Evolutionary conservation across 2,888 invertebrate species (phyloP).

Genomic region (Cephonodes hylas): DNA sequence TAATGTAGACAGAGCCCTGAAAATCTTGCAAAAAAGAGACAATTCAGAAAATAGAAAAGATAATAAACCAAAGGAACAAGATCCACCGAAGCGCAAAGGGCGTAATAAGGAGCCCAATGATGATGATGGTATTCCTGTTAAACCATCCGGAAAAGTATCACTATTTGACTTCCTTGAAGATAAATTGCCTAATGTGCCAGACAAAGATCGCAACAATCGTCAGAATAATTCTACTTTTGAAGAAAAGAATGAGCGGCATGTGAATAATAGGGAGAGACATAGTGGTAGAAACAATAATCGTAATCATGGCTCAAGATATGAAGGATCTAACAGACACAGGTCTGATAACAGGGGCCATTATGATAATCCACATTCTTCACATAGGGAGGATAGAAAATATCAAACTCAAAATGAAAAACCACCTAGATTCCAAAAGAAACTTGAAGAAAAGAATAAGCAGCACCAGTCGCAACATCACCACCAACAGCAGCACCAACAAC

Average conservation of each 20-base stretch:
- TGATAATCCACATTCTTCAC: conserved; percentile 55
- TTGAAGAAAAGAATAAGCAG: conserved; percentile 73
- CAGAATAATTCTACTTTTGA: conserved; percentile 52
- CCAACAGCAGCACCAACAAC: conserved; percentile 42
- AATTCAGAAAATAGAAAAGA: conserved; percentile 73
- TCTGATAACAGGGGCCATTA: conserved; percentile 62
- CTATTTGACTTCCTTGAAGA: conserved; percentile 91
- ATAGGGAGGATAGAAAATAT: conserved; percentile 67
- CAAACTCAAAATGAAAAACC: conserved; percentile 78
- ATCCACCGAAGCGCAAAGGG: conserved; percentile 70
- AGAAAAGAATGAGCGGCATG: conserved; percentile 58
- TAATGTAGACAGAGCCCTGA: conserved; percentile 87
- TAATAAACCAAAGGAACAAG: conserved; percentile 63
- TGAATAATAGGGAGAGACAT: conserved; percentile 58
- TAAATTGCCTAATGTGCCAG: conserved; percentile 84
- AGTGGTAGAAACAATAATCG: conserved; percentile 57
- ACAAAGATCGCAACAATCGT: conserved; percentile 62
- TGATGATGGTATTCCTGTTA: conserved; percentile 82
- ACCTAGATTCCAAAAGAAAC: conserved; percentile 82
- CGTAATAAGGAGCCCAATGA: conserved; percentile 74
- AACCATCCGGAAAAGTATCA: conserved; percentile 90
- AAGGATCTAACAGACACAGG: conserved; percentile 51
- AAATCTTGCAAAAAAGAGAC: conserved; percentile 82
- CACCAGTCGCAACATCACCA: conserved; percentile 54
- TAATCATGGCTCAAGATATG: conserved; percentile 58